Conservation (phyloP, 2,888 invertebrate genomes). For the Eupithecia exiguata region DNA sequence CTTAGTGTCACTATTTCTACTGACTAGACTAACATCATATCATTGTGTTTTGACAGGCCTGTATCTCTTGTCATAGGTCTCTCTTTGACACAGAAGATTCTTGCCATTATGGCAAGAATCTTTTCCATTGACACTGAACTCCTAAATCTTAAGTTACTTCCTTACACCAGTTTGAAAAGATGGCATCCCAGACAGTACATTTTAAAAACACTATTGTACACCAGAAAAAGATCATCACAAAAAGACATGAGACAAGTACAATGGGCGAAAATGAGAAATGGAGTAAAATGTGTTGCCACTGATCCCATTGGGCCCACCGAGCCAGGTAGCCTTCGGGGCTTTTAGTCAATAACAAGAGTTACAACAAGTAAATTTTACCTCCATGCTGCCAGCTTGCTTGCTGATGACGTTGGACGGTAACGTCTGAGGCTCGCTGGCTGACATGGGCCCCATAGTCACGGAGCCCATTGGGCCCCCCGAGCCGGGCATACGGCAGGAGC, state of each 20-base stretch:
- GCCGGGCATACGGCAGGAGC: conserved; percentile 77
- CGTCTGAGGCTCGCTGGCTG: conserved; percentile 87
- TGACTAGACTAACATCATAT: background rate
- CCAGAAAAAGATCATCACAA: too few species aligned
- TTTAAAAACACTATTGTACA: too few species aligned
- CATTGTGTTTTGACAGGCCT: background rate
- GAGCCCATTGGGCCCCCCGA: conserved; percentile 75
- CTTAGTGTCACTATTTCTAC: background rate
- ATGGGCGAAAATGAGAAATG: too few species aligned
- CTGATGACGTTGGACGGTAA: conserved; percentile 90
- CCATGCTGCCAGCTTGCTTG: conserved; percentile 90
- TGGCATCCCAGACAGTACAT: background rate
- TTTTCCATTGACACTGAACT: background rate
- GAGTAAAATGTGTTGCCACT: too few species aligned
- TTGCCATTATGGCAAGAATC: too few species aligned
- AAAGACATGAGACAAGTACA: too few species aligned
- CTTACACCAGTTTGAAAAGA: background rate
- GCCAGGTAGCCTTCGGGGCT: background rate
- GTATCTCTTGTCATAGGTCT: background rate
- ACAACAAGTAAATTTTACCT: conserved; percentile 79
- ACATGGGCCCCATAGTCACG: conserved; percentile 78
- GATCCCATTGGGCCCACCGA: too few species aligned
- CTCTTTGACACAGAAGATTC: too few species aligned
- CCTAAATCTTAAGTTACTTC: background rate
- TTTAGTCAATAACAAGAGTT: background rate